A percentile compares a stretch with the other conserved stretches of the same genome.
Evolutionary conservation across 1,140 invertebrate genomes (phyloP).

Genomic region (Bilobella aurantiaca): DNA sequence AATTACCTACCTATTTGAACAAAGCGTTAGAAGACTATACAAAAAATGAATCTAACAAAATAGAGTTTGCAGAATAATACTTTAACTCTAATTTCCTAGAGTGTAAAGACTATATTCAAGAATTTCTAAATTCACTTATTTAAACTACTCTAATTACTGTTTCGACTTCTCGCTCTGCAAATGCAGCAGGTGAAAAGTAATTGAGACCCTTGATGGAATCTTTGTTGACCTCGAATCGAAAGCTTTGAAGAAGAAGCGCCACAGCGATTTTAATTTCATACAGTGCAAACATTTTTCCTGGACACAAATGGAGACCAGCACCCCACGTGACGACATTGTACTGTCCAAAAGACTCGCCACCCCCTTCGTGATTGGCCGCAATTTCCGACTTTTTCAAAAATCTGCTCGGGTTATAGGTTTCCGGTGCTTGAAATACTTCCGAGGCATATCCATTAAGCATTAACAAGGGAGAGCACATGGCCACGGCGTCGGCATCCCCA

Average conservation of each 20-base stretch:
- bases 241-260: background rate
- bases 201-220: background rate
- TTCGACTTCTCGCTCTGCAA: constrained; percentile 10
- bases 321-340: constrained; percentile 11
- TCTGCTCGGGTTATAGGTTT: background rate
- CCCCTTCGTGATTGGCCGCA: background rate
- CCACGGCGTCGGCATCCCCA: background rate
- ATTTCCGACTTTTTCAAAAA: background rate
- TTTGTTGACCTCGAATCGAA: background rate
- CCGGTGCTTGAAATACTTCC: background rate
- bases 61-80: no score
- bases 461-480: background rate
- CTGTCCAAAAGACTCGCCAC: background rate
- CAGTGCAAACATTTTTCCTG: constrained; percentile 13
- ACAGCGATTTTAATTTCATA: constrained; percentile 16
- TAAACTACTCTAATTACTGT: background rate
- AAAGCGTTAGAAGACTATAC: no score
- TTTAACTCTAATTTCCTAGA: no score
- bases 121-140: no score
- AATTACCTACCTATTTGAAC: no score
- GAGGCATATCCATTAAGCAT: background rate
- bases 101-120: no score
- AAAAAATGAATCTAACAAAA: no score
- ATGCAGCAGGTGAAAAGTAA: constrained; percentile 13
- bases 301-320: constrained; percentile 10